Evolutionary conservation across 2,113 vertebrate species (phyloP).

Genomic region (Gadus macrocephalus): DNA sequence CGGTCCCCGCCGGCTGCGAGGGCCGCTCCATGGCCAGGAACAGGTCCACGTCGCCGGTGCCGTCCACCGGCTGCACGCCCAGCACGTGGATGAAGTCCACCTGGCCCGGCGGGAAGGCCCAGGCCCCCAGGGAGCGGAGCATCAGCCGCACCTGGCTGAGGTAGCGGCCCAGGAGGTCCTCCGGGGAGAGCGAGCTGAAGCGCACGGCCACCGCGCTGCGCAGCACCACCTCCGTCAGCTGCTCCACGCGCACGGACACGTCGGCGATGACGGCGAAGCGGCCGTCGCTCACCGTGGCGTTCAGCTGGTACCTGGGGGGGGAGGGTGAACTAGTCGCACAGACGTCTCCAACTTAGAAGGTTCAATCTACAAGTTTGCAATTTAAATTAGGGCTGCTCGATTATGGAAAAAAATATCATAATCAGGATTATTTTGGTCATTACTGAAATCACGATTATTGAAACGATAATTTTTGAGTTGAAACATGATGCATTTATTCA

Average conservation of each 20-base stretch:
- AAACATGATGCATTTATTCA: too few species aligned
- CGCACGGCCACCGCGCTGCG: conserved; percentile 83
- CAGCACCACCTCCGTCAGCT: conserved; percentile 82
- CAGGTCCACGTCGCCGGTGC: conserved; percentile 82
- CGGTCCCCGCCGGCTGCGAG: conserved; percentile 25
- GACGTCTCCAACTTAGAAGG: too few species aligned
- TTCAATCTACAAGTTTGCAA: too few species aligned
- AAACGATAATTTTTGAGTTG: too few species aligned
- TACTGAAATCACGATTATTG: too few species aligned
- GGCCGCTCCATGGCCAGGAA: conserved; percentile 84
- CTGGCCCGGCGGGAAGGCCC: conserved; percentile 64
- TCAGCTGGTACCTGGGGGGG: conserved; percentile 80
- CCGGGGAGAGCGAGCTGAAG: conserved; percentile 82
- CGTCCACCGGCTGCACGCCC: conserved; percentile 80
- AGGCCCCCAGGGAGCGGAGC: conserved; percentile 69
- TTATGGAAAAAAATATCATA: too few species aligned
- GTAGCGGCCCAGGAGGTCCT: conserved; percentile 88
- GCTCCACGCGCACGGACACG: conserved; percentile 85
- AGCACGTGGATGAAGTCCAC: conserved; percentile 87
- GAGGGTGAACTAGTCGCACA: too few species aligned
- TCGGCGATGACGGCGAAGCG: conserved; percentile 87
- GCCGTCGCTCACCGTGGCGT: conserved; percentile 90
- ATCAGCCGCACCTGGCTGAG: conserved; percentile 81
- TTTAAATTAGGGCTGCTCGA: too few species aligned
- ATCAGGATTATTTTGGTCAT: too few species aligned